phyloP scores from a whole-genome alignment of 2,888 invertebrate species.

The Herminia tarsipennalis region DNA sequence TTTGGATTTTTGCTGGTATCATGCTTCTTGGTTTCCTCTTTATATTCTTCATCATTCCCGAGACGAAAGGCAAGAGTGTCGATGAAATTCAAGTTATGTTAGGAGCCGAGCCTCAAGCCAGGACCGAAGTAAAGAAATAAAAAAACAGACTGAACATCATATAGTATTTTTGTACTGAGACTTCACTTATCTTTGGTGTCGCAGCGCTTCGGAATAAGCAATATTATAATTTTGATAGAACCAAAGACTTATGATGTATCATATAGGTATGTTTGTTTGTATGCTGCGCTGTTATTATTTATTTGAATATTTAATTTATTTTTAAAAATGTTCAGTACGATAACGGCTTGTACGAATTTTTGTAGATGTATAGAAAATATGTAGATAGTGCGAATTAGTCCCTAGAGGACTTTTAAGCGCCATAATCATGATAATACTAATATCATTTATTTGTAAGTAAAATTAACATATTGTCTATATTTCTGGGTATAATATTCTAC shows the following conservation, averaged over 20 bases:
- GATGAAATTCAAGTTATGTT: conserved; percentile 87
- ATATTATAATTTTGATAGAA: conserved; percentile 51
- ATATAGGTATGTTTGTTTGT: conserved; percentile 28
- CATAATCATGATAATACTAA: too few species aligned
- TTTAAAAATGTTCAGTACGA: conserved; percentile 22
- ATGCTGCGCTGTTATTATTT: conserved; percentile 33
- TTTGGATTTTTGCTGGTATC: conserved; percentile 90
- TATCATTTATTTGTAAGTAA: too few species aligned
- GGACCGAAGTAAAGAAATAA: conserved; percentile 67
- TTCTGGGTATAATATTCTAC: too few species aligned
- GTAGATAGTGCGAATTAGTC: too few species aligned
- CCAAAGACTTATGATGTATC: conserved; percentile 63
- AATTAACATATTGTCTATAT: too few species aligned
- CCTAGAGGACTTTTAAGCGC: too few species aligned
- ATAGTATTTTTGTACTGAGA: conserved; percentile 57
- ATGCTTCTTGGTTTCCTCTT: conserved; percentile 88
- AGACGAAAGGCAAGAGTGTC: conserved; percentile 89
- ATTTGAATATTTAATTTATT: conserved; percentile 34
- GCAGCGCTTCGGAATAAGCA: conserved; percentile 50
- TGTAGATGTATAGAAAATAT: conserved; percentile 17
- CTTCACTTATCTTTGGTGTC: conserved; percentile 44
- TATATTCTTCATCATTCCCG: conserved; percentile 88
- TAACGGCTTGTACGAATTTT: conserved; percentile 40
- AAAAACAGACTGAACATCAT: conserved; percentile 58
- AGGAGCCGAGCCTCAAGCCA: conserved; percentile 63